Evolutionary conservation across 2,113 vertebrate species (phyloP), one percentile per base, ranked within the genome.

Genomic region (Hemicordylus capensis): DNA sequence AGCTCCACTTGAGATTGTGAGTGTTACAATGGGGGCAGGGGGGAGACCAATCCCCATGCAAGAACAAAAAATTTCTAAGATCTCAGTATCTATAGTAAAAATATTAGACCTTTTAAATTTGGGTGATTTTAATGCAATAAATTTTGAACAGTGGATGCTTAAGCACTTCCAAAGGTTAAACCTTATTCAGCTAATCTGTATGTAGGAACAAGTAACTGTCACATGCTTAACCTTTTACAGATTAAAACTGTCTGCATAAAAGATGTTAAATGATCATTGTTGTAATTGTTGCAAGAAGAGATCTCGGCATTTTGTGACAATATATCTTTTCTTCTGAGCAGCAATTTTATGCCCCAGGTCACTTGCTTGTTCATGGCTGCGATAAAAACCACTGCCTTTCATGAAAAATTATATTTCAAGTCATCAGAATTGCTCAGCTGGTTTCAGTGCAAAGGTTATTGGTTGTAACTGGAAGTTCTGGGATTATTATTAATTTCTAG

Each of bases 201-300:
- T 87, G 91, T 93, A 93, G 93, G 94, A 95, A 95, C 88, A 94
- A 96, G 94, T 89, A 94, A 93, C 95, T 94, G 93, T 94, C 95
- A 95, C 93, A 95, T 89, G 91, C 93, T 95, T 96, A 95, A 96
- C 95, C 95, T 96, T 95, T 88, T 85, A 70, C 93, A 94, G 94
- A 96, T 94, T 95, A 94, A 95, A 96, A 93, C 90, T 83, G 85
- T 91, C 95, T 95, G 90, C 93, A 90, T 95, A 95, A 93, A 91
- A 96, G 91, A 95, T 93, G 94, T 91, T 91, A 95, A 94, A 92
- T 94, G 90, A 91, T 89, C 80, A 20, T 84, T 87, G 90, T 92
- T 94, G 66, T 90, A 94, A 96, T 89, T 95, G 94, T 93, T 94
- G 8, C 87, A 95, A 95, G 93, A 76, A 92, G 94, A 88, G 93